These are phyloP conservation scores for Epinotia bilunana DNA, from an alignment of 2,888 invertebrate species.

Conservation along the genomic window DNA sequence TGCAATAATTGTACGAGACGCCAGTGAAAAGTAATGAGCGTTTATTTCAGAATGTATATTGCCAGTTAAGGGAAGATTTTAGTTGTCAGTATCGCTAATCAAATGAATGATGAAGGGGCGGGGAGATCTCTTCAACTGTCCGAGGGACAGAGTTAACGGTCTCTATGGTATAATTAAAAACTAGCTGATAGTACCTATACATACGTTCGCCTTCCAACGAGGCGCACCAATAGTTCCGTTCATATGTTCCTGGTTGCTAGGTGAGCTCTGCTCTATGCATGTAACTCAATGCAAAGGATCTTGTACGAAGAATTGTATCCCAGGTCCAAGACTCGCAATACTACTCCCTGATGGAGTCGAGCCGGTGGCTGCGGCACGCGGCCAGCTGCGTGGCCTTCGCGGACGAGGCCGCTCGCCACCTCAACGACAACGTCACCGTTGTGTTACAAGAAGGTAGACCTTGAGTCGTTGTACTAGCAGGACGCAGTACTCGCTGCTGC, in stretches of 20 bases:
- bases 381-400: slow-evolving; percentile 90
- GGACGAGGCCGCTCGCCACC: slow-evolving; percentile 87
- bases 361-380: slow-evolving; percentile 94
- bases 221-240: too few relatives aligned
- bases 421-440: slow-evolving; percentile 88
- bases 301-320: slow-evolving; percentile 42
- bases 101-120: too few relatives aligned
- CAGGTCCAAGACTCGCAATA: slow-evolving; percentile 92
- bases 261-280: too few relatives aligned
- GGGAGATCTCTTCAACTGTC: slow-evolving; percentile 90
- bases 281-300: too few relatives aligned
- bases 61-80: too few relatives aligned
- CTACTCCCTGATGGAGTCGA: slow-evolving; percentile 89
- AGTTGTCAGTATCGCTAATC: too few relatives aligned
- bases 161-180: slow-evolving; percentile 74
- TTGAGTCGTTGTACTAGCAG: neutral
- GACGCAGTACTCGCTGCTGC: slow-evolving; percentile 88
- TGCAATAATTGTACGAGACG: too few relatives aligned
- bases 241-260: neutral
- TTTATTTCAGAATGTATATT: too few relatives aligned
- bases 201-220: too few relatives aligned
- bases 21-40: too few relatives aligned
- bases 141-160: slow-evolving; percentile 89
- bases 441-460: slow-evolving; percentile 91
- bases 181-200: too few relatives aligned